Base-by-base conservation (phyloP, 1,140 invertebrate species). In the Drosophila malerkotliana region DNA sequence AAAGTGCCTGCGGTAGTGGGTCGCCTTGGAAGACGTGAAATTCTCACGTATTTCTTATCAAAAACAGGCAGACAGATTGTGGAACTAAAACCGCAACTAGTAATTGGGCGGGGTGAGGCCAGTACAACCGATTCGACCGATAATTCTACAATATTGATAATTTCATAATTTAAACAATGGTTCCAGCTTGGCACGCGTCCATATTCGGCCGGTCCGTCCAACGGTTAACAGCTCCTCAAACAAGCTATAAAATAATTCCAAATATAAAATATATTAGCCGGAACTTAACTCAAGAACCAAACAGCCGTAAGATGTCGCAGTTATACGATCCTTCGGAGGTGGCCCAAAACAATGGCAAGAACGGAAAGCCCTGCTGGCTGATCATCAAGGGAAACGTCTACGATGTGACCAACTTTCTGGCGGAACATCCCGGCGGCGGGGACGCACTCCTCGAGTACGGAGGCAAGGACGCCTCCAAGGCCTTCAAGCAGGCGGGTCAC, bases 401-500 rank as follows among this genome's bases (percentile, higher is more conserved):
- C 79, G 94, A 96, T 91, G 93, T 95, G 45, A 95, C 94, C 5
- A 90, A 92, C 14, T 95, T 94, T 71, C 63, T 94, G 0, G 67
- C 92, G 4, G 90, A 94, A 90, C 95, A 96, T 92, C 95, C 95
- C 1, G 95, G 94, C 7, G 95, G 95, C 3, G 63, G 59, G 0
- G 94, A 95, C 15, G 79, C 94, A 3, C 91, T 96, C 10, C 64
- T 92, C 6, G 95, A 95, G 75, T 94, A 93, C 37, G 95, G 93
- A 0, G 95, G 95, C 41, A 94, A 92, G 72, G 95, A 96, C 85
- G 93, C 92, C 1, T 95, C 94, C 0, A 92, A 91, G 63, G 94
- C 91, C 4, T 95, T 96, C 84, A 92, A 95, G 44, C 93, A 95
- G 14, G 93, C 92, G 1, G 95, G 94, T 6, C 95, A 96, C 91